Base-by-base conservation (phyloP, 2,888 invertebrate genomes). In the Pseudococcus jackbeardsleyi region DNA sequence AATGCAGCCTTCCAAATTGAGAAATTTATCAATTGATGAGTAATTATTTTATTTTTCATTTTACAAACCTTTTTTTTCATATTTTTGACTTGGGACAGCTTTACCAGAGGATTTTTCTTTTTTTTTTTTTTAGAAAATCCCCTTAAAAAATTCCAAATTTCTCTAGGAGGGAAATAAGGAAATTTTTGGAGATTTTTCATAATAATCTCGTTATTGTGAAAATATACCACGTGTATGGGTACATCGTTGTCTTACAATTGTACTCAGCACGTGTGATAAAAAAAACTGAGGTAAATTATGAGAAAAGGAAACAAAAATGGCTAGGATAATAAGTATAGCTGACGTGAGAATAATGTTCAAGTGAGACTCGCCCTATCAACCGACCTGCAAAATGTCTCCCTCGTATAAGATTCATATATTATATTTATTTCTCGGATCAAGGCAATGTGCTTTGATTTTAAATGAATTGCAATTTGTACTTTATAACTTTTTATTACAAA, bases 401-500 rank as follows among this genome's bases (percentile, higher is more conserved):
- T 59, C 19, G 59, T n/a, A n/a, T 59, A 59, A 68, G 68, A 68
- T 26, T 42, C 42, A 42, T 42, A 79, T 79, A 42, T 42, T 79
- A 79, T 79, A 79, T 79, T 79, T 42, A 79, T 79, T 79, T 79
- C 42, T 72, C 72, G 15, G 79, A 79, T 79, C 79, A 42, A 2
- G 17, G n/a, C 79, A 42, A 42, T 79, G 79, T 79, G 42, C 22
- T 79, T 79, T 79, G 79, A 72, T 72, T 72, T 72, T 72, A 72
- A 72, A 72, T 72, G 72, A 72, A 72, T 72, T 72, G 72, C 72
- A 72, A 72, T 72, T 72, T 33, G 72, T 72, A 72, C 72, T 72
- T 72, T 72, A 72, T 72, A 72, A 72, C 72, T 72, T 72, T 72
- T 72, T 72, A 72, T 72, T 72, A 72, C 72, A 72, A 72, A 72